These are phyloP conservation scores for Gonioctena quinquepunctata DNA, from an alignment of 1,140 invertebrate species.

Conservation along the genomic window DNA sequence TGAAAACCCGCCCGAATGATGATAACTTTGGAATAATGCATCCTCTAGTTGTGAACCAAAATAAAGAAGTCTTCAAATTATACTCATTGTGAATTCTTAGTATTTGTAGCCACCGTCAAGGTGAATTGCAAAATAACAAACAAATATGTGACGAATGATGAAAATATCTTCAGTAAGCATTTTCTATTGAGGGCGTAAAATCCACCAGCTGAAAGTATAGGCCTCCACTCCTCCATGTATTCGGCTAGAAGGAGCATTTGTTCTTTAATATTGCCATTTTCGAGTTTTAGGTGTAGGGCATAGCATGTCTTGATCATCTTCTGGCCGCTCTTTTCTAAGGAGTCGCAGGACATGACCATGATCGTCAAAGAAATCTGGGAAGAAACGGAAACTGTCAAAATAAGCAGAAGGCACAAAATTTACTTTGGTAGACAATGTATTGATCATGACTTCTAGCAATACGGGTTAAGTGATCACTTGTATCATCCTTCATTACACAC, in stretches of 20 bases:
- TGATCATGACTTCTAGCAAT: too few relatives aligned
- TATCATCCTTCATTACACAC: too few relatives aligned
- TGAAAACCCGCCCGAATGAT: too few relatives aligned
- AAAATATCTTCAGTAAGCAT: not conserved
- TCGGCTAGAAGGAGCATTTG: not conserved
- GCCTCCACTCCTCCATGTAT: not conserved
- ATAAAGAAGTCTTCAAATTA: too few relatives aligned
- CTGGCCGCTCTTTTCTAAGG: not conserved
- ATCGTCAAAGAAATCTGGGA: not conserved
- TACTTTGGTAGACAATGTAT: too few relatives aligned
- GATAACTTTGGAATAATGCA: too few relatives aligned
- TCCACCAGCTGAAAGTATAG: not conserved
- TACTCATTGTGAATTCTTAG: too few relatives aligned
- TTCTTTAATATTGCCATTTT: not conserved
- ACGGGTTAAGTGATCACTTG: too few relatives aligned
- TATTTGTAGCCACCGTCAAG: not conserved
- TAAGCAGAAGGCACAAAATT: too few relatives aligned
- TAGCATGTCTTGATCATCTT: not conserved
- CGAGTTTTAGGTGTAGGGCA: not conserved
- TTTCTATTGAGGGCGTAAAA: not conserved
- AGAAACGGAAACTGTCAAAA: too few relatives aligned
- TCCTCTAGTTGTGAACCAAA: too few relatives aligned
- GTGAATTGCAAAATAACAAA: not conserved
- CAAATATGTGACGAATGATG: not conserved
- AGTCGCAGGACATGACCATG: not conserved